Conservation (phyloP, 1,140 invertebrate species). For the Pseudoatta argentina region DNA sequence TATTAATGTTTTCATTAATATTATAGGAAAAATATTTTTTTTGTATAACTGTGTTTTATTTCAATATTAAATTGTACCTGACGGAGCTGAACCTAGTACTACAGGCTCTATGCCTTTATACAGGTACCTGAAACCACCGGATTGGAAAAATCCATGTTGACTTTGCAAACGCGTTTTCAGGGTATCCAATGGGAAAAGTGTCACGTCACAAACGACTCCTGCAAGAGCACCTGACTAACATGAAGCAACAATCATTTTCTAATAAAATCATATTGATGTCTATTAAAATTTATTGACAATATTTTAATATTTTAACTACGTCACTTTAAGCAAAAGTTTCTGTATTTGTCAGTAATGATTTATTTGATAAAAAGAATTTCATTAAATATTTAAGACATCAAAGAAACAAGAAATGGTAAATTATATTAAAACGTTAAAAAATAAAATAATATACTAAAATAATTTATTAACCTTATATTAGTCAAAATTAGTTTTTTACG, state of each 20-base stretch:
- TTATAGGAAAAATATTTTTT: slow-evolving; percentile 17
- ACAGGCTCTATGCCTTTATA: slow-evolving; percentile 96
- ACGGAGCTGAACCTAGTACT: slow-evolving; percentile 94
- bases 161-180: slow-evolving; percentile 98
- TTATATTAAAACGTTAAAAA: neutral
- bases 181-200: slow-evolving; percentile 97
- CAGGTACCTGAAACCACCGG: slow-evolving; percentile 95
- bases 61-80: slow-evolving; percentile 85
- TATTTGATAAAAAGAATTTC: no score
- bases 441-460: neutral
- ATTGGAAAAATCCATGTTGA: slow-evolving; percentile 93
- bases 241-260: slow-evolving; percentile 54
- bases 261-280: neutral
- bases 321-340: neutral
- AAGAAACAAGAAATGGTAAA: neutral
- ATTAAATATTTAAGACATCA: no score
- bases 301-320: neutral
- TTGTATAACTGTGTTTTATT: neutral
- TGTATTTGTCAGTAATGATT: no score
- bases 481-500: neutral
- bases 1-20: slow-evolving; percentile 40
- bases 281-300: neutral
- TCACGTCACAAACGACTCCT: slow-evolving; percentile 92
- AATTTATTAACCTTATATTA: neutral
- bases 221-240: slow-evolving; percentile 91